phyloP scores from a whole-genome alignment of 2,888 invertebrate genomes.

The Phragmatobia fuliginosa region DNA sequence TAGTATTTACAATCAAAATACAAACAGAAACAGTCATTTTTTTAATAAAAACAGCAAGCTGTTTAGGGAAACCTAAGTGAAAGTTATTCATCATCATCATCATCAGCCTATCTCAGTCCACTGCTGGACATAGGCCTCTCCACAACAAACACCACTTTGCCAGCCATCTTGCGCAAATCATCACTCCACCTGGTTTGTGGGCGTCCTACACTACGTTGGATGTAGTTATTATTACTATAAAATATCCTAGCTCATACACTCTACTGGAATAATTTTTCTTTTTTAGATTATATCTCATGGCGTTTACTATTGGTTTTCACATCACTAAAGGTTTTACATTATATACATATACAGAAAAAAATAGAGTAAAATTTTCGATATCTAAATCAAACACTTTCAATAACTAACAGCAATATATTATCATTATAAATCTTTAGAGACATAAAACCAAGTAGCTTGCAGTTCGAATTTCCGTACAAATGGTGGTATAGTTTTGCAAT shows the following conservation, averaged over 20 bases:
- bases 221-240: not conserved
- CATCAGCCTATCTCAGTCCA: too few relatives aligned
- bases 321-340: not conserved
- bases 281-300: too few relatives aligned
- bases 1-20: not conserved
- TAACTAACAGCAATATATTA: not conserved
- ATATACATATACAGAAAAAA: not conserved
- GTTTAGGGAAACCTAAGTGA: not conserved
- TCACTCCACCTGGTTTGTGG: too few relatives aligned
- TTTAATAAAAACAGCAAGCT: not conserved
- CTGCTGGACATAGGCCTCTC: too few relatives aligned
- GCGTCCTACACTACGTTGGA: too few relatives aligned
- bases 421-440: not conserved
- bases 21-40: too few relatives aligned
- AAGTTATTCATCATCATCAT: too few relatives aligned
- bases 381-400: not conserved
- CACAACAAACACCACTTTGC: too few relatives aligned
- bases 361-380: not conserved
- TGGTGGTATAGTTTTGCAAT: conserved; percentile 11
- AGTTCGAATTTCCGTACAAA: conserved; percentile 19
- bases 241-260: too few relatives aligned
- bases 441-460: not conserved
- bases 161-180: too few relatives aligned
- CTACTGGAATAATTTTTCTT: too few relatives aligned
- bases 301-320: too few relatives aligned